phyloP scores from a whole-genome alignment of 2,797 vertebrate genomes.

The Helostoma temminkii region DNA sequence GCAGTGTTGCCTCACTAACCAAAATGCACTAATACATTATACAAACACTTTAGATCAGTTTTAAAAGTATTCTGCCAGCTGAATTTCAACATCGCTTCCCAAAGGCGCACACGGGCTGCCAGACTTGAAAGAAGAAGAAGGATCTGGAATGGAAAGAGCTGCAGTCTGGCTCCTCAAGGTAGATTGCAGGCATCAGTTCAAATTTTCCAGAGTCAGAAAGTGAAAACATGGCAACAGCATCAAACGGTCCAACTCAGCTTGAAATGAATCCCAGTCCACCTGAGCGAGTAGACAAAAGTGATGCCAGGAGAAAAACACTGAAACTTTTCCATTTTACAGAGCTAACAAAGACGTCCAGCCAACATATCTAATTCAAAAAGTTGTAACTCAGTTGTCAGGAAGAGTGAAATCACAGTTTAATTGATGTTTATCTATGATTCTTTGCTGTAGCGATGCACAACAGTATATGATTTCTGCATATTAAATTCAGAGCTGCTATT shows the following conservation, averaged over 20 bases:
- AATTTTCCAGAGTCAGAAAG: slow-evolving; percentile 21
- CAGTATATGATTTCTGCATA: not conserved
- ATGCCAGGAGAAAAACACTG: slow-evolving; percentile 8
- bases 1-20: slow-evolving; percentile 27
- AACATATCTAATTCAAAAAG: slow-evolving; percentile 4
- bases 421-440: not conserved
- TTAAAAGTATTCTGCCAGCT: slow-evolving; percentile 39
- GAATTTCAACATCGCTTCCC: slow-evolving; percentile 40
- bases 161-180: slow-evolving; percentile 43
- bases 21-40: slow-evolving; percentile 39
- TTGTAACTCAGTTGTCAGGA: slow-evolving; percentile 11
- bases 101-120: slow-evolving; percentile 14
- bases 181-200: slow-evolving; percentile 33
- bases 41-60: slow-evolving; percentile 48
- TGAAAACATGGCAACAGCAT: slow-evolving; percentile 35
- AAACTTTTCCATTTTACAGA: slow-evolving; percentile 27
- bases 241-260: slow-evolving; percentile 31
- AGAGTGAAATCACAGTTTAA: not conserved
- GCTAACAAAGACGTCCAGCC: slow-evolving; percentile 20
- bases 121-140: slow-evolving; percentile 47
- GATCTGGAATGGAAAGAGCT: slow-evolving; percentile 43
- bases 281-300: slow-evolving; percentile 22
- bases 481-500: slow-evolving; percentile 5
- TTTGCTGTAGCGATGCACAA: not conserved
- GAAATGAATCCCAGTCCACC: slow-evolving; percentile 40